These are phyloP conservation scores for Latrodectus geometricus DNA, from an alignment of 1,140 invertebrate genomes.

Conservation along the genomic window DNA sequence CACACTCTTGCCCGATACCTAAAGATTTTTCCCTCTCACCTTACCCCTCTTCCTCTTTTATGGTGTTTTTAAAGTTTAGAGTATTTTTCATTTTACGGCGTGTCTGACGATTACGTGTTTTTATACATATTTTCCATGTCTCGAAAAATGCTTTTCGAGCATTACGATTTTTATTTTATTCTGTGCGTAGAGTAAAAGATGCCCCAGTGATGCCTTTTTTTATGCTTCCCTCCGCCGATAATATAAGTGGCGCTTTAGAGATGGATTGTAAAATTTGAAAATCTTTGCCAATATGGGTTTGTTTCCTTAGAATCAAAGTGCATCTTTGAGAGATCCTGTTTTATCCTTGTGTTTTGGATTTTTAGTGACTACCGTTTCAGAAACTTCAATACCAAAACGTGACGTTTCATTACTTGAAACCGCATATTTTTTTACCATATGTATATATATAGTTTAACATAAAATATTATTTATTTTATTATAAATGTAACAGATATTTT, in stretches of 20 bases:
- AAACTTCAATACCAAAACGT: too few relatives aligned
- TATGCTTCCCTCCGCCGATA: neutral
- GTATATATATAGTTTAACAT: too few relatives aligned
- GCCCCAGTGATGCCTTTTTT: neutral
- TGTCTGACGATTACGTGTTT: constrained; percentile 20
- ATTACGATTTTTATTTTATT: neutral
- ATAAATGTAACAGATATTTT: too few relatives aligned
- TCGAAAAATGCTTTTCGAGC: neutral
- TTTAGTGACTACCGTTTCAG: too few relatives aligned
- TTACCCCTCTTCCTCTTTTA: constrained; percentile 31
- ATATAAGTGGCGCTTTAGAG: constrained; percentile 15
- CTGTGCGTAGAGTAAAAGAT: neutral
- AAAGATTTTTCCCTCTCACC: constrained; percentile 25
- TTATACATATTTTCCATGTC: neutral
- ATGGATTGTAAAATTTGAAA: constrained; percentile 16
- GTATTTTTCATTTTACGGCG: constrained; percentile 58
- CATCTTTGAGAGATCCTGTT: too few relatives aligned
- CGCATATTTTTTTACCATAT: too few relatives aligned
- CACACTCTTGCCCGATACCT: constrained; percentile 28
- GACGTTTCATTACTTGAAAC: too few relatives aligned
- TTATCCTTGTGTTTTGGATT: too few relatives aligned
- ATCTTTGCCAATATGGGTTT: neutral
- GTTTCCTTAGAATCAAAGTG: too few relatives aligned
- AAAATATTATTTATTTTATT: too few relatives aligned
- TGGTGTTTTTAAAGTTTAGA: constrained; percentile 59